phyloP scores from a whole-genome alignment of 2,113 vertebrate species.

The Epinephelus lanceolatus region DNA sequence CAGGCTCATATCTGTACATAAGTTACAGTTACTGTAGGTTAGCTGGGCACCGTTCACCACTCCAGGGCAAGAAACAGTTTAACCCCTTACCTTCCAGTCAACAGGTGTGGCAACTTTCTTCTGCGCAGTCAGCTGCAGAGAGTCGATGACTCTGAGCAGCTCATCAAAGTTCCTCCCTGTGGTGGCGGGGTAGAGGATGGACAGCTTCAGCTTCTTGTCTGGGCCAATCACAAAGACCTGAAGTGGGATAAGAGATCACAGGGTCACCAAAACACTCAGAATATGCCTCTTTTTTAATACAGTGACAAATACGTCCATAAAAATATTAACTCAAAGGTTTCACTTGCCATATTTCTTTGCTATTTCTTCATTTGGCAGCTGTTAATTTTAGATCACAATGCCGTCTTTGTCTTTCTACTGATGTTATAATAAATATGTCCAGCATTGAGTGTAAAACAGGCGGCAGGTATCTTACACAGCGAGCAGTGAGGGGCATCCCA shows the following conservation, averaged over 20 bases:
- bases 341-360: too few relatives aligned
- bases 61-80: neutral
- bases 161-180: conserved; percentile 98
- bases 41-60: neutral
- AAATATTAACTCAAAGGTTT: too few relatives aligned
- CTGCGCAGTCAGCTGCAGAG: conserved; percentile 93
- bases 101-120: conserved; percentile 96
- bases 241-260: conserved; percentile 22
- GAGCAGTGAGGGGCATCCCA: conserved; percentile 92
- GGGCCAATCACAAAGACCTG: conserved; percentile 97
- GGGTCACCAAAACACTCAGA: neutral
- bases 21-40: too few relatives aligned
- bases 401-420: too few relatives aligned
- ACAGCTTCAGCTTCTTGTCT: conserved; percentile 97
- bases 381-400: too few relatives aligned
- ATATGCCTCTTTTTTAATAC: neutral
- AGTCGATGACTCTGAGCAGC: conserved; percentile 93
- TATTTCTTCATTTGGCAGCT: too few relatives aligned
- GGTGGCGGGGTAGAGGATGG: conserved; percentile 97
- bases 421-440: neutral
- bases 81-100: conserved; percentile 92
- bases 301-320: neutral
- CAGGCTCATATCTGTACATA: neutral
- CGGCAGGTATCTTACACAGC: conserved; percentile 85
- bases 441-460: neutral